Evolutionary conservation across 2,888 invertebrate genomes (phyloP).

Genomic region (Psococerastis gibbosa): DNA sequence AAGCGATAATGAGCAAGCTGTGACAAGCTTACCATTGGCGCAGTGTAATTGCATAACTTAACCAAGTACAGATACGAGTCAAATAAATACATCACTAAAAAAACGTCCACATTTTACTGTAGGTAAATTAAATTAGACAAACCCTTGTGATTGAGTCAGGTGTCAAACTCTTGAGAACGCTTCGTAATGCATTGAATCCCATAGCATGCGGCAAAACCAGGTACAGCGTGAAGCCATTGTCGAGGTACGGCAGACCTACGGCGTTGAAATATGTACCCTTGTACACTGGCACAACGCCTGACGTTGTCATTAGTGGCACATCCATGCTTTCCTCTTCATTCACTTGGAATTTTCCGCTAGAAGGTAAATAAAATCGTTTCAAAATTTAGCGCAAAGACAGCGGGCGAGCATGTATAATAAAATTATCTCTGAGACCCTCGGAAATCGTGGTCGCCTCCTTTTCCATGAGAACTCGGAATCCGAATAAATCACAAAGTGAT

Average conservation of each 20-base stretch:
- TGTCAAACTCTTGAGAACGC: background rate
- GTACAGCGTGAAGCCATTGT: conserved; percentile 3
- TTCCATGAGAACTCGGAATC: too few relatives aligned
- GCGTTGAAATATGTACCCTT: background rate
- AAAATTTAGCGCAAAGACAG: too few relatives aligned
- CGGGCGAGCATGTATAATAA: too few relatives aligned
- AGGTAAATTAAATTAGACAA: background rate
- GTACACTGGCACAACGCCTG: background rate
- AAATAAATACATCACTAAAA: too few relatives aligned
- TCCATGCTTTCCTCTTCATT: background rate
- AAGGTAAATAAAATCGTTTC: too few relatives aligned
- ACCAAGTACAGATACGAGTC: too few relatives aligned
- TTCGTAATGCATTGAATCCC: background rate
- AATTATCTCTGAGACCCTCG: too few relatives aligned
- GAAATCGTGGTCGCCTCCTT: too few relatives aligned
- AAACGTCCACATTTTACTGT: background rate
- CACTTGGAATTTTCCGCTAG: conserved; percentile 5
- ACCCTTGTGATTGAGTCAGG: background rate
- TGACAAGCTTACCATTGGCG: too few relatives aligned
- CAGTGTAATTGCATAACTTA: too few relatives aligned
- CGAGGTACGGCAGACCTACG: conserved; percentile 1
- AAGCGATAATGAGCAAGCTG: too few relatives aligned
- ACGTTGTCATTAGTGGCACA: background rate
- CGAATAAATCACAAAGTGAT: too few relatives aligned
- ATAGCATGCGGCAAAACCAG: background rate